phyloP scores from a whole-genome alignment of 2,888 invertebrate species.

The Adelphocoris suturalis region DNA sequence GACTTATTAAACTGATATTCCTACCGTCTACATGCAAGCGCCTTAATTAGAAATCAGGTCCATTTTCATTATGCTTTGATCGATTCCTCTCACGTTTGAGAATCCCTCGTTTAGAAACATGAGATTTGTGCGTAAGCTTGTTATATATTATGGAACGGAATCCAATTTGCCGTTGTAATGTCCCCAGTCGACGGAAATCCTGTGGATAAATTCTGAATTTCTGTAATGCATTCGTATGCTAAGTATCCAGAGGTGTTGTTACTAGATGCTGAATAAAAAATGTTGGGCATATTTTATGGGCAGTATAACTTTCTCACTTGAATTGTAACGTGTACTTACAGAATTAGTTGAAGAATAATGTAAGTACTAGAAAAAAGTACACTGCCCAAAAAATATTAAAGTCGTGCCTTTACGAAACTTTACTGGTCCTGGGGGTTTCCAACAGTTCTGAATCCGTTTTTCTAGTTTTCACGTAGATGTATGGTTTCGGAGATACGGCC shows the following conservation, averaged over 20 bases:
- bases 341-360: too few relatives aligned
- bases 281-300: too few relatives aligned
- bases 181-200: neutral
- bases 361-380: too few relatives aligned
- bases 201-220: neutral
- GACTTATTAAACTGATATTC: neutral
- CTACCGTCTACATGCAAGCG: too few relatives aligned
- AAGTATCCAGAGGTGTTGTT: neutral
- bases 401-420: too few relatives aligned
- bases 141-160: conserved; percentile 1
- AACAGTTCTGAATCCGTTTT: too few relatives aligned
- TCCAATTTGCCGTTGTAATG: neutral
- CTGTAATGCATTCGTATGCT: conserved; percentile 1
- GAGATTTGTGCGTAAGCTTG: neutral
- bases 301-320: too few relatives aligned
- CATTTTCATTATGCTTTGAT: neutral
- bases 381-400: too few relatives aligned
- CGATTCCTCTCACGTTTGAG: neutral
- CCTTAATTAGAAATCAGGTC: neutral
- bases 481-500: too few relatives aligned
- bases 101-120: conserved; percentile 37
- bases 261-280: neutral
- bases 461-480: too few relatives aligned
- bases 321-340: too few relatives aligned
- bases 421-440: too few relatives aligned